A percentile compares a stretch with the other conserved stretches of the same genome.
phyloP scores from a whole-genome alignment of 1,140 invertebrate species.

The Agrypnia vestita region DNA sequence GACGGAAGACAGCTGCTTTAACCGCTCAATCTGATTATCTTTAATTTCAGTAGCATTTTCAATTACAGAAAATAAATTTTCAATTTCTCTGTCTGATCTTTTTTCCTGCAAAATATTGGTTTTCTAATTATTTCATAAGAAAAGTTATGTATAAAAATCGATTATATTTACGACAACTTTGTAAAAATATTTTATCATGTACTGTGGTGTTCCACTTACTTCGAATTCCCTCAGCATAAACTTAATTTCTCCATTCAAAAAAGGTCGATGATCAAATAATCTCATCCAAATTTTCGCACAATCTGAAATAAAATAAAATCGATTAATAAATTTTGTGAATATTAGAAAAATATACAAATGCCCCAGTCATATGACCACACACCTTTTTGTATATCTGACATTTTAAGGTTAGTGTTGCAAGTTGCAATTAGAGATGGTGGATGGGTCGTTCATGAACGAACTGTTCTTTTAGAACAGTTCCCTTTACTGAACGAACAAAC shows the following conservation, averaged over 20 bases:
- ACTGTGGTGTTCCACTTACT: slow-evolving; percentile 69
- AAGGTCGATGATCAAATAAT: slow-evolving; percentile 88
- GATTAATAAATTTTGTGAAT: not conserved
- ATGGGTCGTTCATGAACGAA: no score
- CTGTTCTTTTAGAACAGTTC: no score
- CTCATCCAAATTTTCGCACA: slow-evolving; percentile 86
- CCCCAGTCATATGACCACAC: slow-evolving; percentile 41
- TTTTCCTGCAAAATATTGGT: slow-evolving; percentile 77
- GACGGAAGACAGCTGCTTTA: slow-evolving; percentile 74
- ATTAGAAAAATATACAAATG: slow-evolving; percentile 1
- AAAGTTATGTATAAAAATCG: not conserved
- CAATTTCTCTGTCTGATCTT: slow-evolving; percentile 84
- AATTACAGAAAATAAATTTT: slow-evolving; percentile 83
- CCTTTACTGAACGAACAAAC: no score
- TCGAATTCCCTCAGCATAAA: slow-evolving; percentile 89
- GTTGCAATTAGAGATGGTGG: no score
- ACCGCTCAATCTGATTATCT: slow-evolving; percentile 79
- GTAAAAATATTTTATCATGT: slow-evolving; percentile 3
- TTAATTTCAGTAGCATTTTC: slow-evolving; percentile 85
- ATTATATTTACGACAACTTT: not conserved
- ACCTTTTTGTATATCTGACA: slow-evolving; percentile 53
- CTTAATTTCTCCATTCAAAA: slow-evolving; percentile 87
- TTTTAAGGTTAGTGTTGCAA: slow-evolving; percentile 36
- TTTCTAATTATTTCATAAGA: not conserved
- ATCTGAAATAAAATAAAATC: slow-evolving; percentile 73